Base-by-base conservation (phyloP, 2,113 vertebrate genomes). In the Cochlearius cochlearius region DNA sequence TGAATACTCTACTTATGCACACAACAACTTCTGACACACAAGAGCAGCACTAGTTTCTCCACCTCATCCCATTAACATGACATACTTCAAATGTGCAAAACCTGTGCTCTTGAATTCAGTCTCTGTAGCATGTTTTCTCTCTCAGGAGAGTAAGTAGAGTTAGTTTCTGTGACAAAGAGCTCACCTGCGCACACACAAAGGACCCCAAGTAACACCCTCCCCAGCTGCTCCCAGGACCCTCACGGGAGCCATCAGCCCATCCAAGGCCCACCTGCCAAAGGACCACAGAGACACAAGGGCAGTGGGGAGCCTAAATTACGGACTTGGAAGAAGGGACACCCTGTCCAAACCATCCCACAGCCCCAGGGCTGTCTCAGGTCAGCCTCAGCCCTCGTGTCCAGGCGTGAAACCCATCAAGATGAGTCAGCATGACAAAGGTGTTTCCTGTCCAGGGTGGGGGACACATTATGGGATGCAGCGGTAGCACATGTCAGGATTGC, bases 151-250 rank as follows among this genome's bases (percentile, higher is more conserved):
- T 55, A 29, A 22, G 18, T 0, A 64, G 36, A 52, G 8, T 12
- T 52, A 32, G 32, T 49, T 68, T 50, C 32, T 43, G 32, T 32
- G 38, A 43, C 34, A 59, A 11, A 73, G 5, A 73, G 34, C 34
- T 73, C 49, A 53, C 18, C 38, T 38, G 20, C 0, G 0, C 9
- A 30, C 36, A 45, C 32, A 80, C 11, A 56, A 59, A 64, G 7
- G 2, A 80, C 11, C 4, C 10, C 15, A 75, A 27, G 38, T 30
- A 75, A 56, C 20, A 52, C 4, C 15, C 9, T 55, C 15, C 12
- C 22, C 45, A 85, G 47, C 36, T 80, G 36, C 36, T 66, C 10
- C 52, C 32, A 66, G 32, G 63, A 16, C 36, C 18, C 66, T 56
- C 73, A 56, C 38, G 75, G 38, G n/a, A 50, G 39, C 15, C 32